Conservation (phyloP, 2,888 invertebrate genomes). For the Brachycybe producta region DNA sequence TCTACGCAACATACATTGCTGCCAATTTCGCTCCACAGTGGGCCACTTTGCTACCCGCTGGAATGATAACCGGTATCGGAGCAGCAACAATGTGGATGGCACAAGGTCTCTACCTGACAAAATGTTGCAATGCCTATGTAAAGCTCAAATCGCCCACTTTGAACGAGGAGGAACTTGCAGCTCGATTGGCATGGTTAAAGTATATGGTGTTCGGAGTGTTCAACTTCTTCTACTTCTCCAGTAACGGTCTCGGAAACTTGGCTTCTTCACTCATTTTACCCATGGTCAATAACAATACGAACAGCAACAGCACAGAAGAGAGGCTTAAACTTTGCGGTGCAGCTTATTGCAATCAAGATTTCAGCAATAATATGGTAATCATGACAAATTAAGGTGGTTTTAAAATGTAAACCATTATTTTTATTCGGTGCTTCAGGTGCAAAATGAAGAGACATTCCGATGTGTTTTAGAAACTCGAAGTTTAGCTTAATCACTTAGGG, state of each 20-base stretch:
- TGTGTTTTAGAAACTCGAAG: too few species aligned
- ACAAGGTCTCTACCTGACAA: slow-evolving; percentile 86
- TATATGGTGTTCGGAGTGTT: slow-evolving; percentile 2
- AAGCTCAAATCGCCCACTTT: neutral
- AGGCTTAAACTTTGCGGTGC: neutral
- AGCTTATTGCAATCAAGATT: slow-evolving; percentile 3
- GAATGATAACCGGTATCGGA: slow-evolving; percentile 79
- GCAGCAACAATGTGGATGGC: slow-evolving; percentile 98
- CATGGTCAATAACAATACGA: neutral
- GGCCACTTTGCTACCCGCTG: slow-evolving; percentile 80
- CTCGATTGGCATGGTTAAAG: slow-evolving; percentile 1
- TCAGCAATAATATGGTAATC: too few species aligned
- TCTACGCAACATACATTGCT: slow-evolving; percentile 87
- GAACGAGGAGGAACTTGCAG: neutral
- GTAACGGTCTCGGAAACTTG: slow-evolving; percentile 2
- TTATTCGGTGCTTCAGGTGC: too few species aligned
- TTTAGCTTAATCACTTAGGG: too few species aligned
- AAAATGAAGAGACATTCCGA: too few species aligned
- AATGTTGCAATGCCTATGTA: slow-evolving; percentile 21
- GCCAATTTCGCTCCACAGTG: slow-evolving; percentile 76
- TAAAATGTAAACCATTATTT: too few species aligned
- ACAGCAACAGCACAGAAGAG: neutral
- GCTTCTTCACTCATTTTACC: slow-evolving; percentile 8
- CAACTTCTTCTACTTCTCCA: slow-evolving; percentile 8
- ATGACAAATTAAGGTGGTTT: too few species aligned